Evolutionary conservation across 1,140 invertebrate genomes (phyloP), one percentile per base, ranked within the genome.

Genomic region (Cydia splendana): DNA sequence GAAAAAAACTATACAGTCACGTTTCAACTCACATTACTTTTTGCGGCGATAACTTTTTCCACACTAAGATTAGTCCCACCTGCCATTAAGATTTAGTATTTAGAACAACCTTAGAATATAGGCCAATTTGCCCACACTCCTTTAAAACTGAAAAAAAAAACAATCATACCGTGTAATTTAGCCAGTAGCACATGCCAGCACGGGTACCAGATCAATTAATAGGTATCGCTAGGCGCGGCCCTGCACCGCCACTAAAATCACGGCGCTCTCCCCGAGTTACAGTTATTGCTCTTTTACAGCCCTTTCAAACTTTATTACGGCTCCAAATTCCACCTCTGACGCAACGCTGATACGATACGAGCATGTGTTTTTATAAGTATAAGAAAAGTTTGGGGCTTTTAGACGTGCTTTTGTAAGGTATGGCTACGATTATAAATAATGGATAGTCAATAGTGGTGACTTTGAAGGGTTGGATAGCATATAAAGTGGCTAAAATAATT

Each of bases 261-360:
- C 83, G 81, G 84, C 85, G 83, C 85, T 83, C 85, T 84, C 87
- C 82, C 85, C 84, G 82, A 91, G 84, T 90, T 89, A 92, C 91
- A 91, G 91, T 91, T 91, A 92, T 87, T 85, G 90, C 87, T 87
- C 88, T 92, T 92, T 91, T 91, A 92, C 90, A 88, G 91, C 87
- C 90, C 91, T 92, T 92, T 92, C 91, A 91, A 91, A 92, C 77
- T 92, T 92, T 92, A 92, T 91, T 91, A 89, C 90, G 90, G 88
- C 85, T 77, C 89, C 89, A 85, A 91, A 92, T 91, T 90, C 89
- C 88, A 84, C 84, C 82, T 84, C 79, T 73, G 53, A 71, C 80
- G 65, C 65, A 62, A 74, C 75, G 74, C 65, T 78, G 76, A 48
- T 77, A 76, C 78, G 78, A 15, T 62, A 65, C 20, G 79, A 80